Conservation (phyloP, 2,113 vertebrate genomes). For the Mobula birostris region DNA sequence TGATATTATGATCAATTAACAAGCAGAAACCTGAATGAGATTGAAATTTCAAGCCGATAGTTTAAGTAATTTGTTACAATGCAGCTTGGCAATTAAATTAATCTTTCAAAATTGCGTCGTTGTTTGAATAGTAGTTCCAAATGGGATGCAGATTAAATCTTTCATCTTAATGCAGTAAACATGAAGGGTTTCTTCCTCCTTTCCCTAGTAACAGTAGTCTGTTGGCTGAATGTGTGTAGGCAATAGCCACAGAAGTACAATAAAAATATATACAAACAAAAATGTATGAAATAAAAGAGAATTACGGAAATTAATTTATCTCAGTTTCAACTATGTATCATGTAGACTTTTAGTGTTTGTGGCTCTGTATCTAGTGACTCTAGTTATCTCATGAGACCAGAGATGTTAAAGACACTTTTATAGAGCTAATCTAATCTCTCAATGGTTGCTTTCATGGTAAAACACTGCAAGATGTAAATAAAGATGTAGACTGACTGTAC, state of each 20-base stretch:
- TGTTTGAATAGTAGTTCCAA: not conserved
- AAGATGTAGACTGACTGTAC: not conserved
- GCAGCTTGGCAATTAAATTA: not conserved
- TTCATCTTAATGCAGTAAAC: not conserved
- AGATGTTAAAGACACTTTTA: not conserved
- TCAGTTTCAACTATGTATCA: not conserved
- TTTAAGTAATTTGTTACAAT: not conserved
- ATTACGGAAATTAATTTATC: not conserved
- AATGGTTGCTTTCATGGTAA: not conserved
- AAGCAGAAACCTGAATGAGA: not conserved
- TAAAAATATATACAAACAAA: not conserved
- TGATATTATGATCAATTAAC: not conserved
- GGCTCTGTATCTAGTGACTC: not conserved
- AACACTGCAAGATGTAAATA: not conserved
- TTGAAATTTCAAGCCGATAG: not conserved
- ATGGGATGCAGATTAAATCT: not conserved
- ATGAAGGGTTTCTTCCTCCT: not conserved
- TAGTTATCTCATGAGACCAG: not conserved
- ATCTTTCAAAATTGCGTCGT: not conserved
- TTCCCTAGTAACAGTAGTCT: not conserved
- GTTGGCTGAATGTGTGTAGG: not conserved
- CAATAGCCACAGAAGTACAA: not conserved
- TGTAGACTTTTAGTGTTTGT: not conserved
- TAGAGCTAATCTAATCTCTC: not conserved
- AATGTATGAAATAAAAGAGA: not conserved